Percentiles rank a stretch among this genome's conserved stretches.
phyloP scores from a whole-genome alignment of 2,888 invertebrate species.

The Quadroppia sp. region DNA sequence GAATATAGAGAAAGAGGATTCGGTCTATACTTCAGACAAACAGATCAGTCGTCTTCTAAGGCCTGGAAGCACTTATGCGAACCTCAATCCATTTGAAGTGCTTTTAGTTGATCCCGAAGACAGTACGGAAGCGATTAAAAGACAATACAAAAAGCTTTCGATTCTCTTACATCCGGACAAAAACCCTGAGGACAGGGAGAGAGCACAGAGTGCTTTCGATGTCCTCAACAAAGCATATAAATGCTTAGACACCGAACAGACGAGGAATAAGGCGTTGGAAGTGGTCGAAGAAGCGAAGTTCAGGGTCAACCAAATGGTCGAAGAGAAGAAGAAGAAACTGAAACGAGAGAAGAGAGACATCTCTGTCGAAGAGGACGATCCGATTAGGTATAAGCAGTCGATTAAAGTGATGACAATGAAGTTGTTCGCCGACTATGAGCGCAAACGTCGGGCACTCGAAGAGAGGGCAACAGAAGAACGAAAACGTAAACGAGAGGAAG shows the following conservation, averaged over 20 bases:
- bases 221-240: slow-evolving; percentile 93
- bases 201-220: slow-evolving; percentile 71
- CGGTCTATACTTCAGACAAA: slow-evolving; percentile 90
- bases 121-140: slow-evolving; percentile 85
- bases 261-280: slow-evolving; percentile 86
- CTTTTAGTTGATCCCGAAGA: slow-evolving; percentile 70
- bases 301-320: slow-evolving; percentile 60
- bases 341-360: slow-evolving; percentile 72
- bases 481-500: slow-evolving; percentile 86
- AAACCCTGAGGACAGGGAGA: slow-evolving; percentile 87
- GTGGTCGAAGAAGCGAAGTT: slow-evolving; percentile 91
- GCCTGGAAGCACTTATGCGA: slow-evolving; percentile 97
- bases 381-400: slow-evolving; percentile 68
- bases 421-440: slow-evolving; percentile 90
- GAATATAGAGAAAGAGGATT: slow-evolving; percentile 95
- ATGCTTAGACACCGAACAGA: slow-evolving; percentile 88
- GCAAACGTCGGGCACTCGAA: slow-evolving; percentile 78
- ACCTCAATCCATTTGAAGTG: slow-evolving; percentile 80
- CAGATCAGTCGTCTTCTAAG: slow-evolving; percentile 93
- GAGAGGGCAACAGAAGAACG: slow-evolving; percentile 83
- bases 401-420: slow-evolving; percentile 99
- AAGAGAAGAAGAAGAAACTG: slow-evolving; percentile 86
- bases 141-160: slow-evolving; percentile 89
- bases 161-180: slow-evolving; percentile 99
- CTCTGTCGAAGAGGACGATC: slow-evolving; percentile 67